Conservation (phyloP, 2,113 vertebrate species). For the Osmerus eperlanus region DNA sequence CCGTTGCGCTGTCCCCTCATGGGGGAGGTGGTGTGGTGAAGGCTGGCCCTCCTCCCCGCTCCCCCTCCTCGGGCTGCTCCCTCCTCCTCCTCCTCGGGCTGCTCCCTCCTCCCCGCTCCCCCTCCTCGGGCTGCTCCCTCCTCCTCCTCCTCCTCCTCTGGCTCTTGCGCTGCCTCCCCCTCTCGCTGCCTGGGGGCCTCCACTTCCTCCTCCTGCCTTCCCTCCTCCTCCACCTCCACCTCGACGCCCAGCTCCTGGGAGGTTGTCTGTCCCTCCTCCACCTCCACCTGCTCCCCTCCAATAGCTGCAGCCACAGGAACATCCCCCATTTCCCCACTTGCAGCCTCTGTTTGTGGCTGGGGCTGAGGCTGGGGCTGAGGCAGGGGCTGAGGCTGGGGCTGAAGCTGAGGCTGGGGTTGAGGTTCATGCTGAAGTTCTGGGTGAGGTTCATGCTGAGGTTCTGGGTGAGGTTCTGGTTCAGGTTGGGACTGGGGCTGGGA, state of each 20-base stretch:
- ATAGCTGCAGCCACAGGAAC: conserved; percentile 31
- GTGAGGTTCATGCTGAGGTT: conserved; percentile 16
- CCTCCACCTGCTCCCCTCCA: conserved; percentile 50
- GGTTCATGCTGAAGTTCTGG: conserved; percentile 19
- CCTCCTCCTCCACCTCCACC: conserved; percentile 32
- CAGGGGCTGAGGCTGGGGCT: conserved; percentile 42
- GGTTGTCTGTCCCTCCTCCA: conserved; percentile 22
- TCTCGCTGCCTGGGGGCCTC: not conserved
- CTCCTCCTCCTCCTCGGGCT: too few species aligned
- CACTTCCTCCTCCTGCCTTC: conserved; percentile 11
- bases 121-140: conserved; percentile 70
- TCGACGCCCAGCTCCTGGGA: conserved; percentile 15
- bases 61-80: too few species aligned
- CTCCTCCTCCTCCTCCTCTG: conserved; percentile 54
- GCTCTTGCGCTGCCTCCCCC: conserved; percentile 17
- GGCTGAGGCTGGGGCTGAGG: conserved; percentile 40
- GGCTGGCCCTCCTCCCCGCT: conserved; percentile 80
- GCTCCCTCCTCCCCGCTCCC: conserved; percentile 73
- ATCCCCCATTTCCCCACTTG: conserved; percentile 25
- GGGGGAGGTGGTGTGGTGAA: conserved; percentile 88
- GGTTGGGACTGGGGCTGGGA: conserved; percentile 17
- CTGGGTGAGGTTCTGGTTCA: not conserved
- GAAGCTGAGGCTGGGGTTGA: conserved; percentile 45
- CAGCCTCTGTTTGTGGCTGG: conserved; percentile 24
- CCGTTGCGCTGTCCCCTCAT: conserved; percentile 88